Evolutionary conservation across 2,888 invertebrate species (phyloP), one percentile per base, ranked within the genome.

Genomic region (Acleris cristana): DNA sequence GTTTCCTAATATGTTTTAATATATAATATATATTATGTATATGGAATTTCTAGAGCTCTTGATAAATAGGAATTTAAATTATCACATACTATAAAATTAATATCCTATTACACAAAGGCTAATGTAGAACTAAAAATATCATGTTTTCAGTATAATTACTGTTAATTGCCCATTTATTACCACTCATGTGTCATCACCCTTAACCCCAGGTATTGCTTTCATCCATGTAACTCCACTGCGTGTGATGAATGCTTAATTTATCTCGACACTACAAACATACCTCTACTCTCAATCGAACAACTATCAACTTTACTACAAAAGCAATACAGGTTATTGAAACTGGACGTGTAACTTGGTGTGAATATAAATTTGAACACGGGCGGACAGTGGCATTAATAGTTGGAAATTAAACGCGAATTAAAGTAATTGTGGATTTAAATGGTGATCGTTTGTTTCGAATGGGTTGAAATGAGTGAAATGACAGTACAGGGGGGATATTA

Each of bases 231-330:
- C 57, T 30, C 57, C 21, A 54, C 57, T 48, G 53, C 66, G 62
- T 67, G 66, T 67, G 57, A 67, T 58, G 66, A 67, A 67, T 67
- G 62, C 62, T 62, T 67, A 67, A 67, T 67, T 62, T 40, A 53
- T 51, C 23, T 19, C 19, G 12, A 26, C 18, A 45, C 45, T 16
- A 57, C 52, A 45, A 45, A 30, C 21, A 16, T 34, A 16, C 19
- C n/a, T 34, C 18, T 48, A 19, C 45, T 18, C 16, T 14, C 0
- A 19, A n/a, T 34, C 52, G 45, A 1, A 10, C 57, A 23, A 67
- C 19, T 52, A 52, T 52, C n/a, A 30, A 23, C 23, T 23, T 14
- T 58, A 56, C 8, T 0, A 0, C 0, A 0, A 19, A 26, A 40
- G 2, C 0, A 23, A 40, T 62, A 53, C 52, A 48, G n/a, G 5